A percentile compares a stretch with the other conserved stretches of the same genome.
phyloP scores from a whole-genome alignment of 2,888 invertebrate genomes.

The Drosophila nr. perissopoda region DNA sequence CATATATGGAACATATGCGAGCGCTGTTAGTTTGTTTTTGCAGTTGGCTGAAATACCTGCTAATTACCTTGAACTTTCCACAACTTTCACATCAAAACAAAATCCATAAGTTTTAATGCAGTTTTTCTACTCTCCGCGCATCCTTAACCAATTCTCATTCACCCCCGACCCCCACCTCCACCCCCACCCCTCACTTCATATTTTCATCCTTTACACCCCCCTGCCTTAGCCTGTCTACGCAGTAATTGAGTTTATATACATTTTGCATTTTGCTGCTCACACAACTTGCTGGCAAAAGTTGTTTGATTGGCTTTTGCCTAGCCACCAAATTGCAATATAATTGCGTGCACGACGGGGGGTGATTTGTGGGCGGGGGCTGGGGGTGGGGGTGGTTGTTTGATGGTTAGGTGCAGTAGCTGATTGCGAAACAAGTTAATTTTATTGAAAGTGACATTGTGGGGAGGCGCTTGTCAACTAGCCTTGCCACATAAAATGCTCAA shows the following conservation, averaged over 20 bases:
- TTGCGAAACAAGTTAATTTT: slow-evolving; percentile 72
- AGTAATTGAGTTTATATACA: slow-evolving; percentile 72
- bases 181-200: not conserved
- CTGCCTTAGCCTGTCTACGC: slow-evolving; percentile 35
- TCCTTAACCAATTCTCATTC: slow-evolving; percentile 5
- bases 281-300: slow-evolving; percentile 60
- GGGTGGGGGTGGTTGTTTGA: not conserved
- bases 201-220: not conserved
- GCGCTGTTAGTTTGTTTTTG: slow-evolving; percentile 8
- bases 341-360: slow-evolving; percentile 49
- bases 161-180: too few species aligned
- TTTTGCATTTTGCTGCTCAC: slow-evolving; percentile 69
- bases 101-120: slow-evolving; percentile 66
- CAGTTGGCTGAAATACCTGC: slow-evolving; percentile 36
- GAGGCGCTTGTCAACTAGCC: slow-evolving; percentile 41
- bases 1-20: not conserved
- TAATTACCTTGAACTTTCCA: slow-evolving; percentile 53
- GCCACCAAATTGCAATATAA: slow-evolving; percentile 80
- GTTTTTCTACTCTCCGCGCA: slow-evolving; percentile 31
- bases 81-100: slow-evolving; percentile 44
- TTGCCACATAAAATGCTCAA: slow-evolving; percentile 30
- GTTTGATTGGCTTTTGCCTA: slow-evolving; percentile 79
- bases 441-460: slow-evolving; percentile 73
- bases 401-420: slow-evolving; percentile 56
- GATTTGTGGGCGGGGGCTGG: not conserved